These are phyloP conservation scores for Macropus fuliginosus DNA, from an alignment of 2,797 vertebrate species.

Conservation along the genomic window DNA sequence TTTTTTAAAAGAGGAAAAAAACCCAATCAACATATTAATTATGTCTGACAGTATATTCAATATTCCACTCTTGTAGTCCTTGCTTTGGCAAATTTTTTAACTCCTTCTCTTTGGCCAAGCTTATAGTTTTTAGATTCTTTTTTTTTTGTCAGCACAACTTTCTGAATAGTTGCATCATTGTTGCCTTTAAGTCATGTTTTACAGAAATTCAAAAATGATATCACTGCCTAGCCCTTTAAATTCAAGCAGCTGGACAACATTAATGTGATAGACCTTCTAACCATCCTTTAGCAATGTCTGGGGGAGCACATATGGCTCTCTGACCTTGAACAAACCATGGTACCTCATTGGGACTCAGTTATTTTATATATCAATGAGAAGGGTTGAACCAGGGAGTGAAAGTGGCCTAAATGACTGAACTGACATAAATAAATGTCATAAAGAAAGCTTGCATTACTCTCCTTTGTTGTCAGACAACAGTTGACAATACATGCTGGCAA, in stretches of 20 bases:
- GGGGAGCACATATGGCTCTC: not conserved
- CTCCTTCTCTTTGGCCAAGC: not conserved
- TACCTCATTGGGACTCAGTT: not conserved
- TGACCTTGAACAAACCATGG: not conserved
- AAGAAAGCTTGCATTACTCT: not conserved
- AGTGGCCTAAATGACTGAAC: not conserved
- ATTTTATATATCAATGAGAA: not conserved
- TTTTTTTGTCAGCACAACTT: not conserved
- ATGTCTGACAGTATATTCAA: not conserved
- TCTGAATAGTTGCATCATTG: not conserved
- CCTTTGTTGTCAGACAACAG: not conserved
- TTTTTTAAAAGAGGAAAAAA: not conserved
- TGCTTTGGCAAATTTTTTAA: not conserved
- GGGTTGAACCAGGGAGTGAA: not conserved
- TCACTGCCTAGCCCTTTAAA: not conserved
- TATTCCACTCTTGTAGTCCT: not conserved
- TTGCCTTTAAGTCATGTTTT: not conserved
- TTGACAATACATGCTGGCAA: not conserved
- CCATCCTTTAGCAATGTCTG: not conserved
- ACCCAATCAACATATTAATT: not conserved
- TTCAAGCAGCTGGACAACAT: not conserved
- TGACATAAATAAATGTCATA: not conserved
- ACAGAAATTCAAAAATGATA: slow-evolving; percentile 32
- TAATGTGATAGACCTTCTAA: not conserved
- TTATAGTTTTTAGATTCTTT: not conserved